Conservation (phyloP, 2,888 invertebrate species). For the Rapana venosa region DNA sequence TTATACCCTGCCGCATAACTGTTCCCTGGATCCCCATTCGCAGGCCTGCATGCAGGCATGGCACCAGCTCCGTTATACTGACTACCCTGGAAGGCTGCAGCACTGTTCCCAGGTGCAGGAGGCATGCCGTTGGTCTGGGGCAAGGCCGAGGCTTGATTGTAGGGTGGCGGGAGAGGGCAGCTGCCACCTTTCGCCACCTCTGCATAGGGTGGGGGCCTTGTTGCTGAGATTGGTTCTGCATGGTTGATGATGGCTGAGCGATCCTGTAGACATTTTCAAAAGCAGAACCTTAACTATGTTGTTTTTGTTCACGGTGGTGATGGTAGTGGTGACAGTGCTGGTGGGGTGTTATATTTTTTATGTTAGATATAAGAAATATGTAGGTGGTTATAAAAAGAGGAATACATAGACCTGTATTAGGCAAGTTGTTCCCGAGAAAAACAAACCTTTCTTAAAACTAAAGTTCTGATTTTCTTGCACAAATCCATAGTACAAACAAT, state of each 20-base stretch:
- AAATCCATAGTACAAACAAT: no score
- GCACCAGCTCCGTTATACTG: background rate
- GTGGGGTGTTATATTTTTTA: no score
- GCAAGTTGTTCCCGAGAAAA: no score
- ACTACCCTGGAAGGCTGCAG: background rate
- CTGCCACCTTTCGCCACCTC: constrained; percentile 20
- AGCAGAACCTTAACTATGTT: no score
- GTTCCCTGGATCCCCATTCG: background rate
- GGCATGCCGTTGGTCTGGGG: background rate
- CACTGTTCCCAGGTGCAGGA: background rate
- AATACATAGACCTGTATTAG: no score
- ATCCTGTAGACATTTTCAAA: constrained; percentile 8
- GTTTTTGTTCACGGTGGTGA: no score
- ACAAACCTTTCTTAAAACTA: background rate
- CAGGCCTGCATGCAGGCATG: background rate
- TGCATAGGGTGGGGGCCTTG: constrained; percentile 29
- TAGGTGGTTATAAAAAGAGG: no score
- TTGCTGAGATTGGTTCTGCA: constrained; percentile 25
- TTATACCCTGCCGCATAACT: background rate
- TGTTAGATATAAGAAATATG: no score
- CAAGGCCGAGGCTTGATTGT: background rate
- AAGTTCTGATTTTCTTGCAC: no score
- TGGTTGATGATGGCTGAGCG: constrained; percentile 33
- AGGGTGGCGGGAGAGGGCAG: constrained; percentile 33
- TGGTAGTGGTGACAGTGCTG: no score